Evolutionary conservation across 2,113 vertebrate genomes (phyloP), one percentile per base, ranked within the genome.

Genomic region (Cyprinodon brontotheroides): DNA sequence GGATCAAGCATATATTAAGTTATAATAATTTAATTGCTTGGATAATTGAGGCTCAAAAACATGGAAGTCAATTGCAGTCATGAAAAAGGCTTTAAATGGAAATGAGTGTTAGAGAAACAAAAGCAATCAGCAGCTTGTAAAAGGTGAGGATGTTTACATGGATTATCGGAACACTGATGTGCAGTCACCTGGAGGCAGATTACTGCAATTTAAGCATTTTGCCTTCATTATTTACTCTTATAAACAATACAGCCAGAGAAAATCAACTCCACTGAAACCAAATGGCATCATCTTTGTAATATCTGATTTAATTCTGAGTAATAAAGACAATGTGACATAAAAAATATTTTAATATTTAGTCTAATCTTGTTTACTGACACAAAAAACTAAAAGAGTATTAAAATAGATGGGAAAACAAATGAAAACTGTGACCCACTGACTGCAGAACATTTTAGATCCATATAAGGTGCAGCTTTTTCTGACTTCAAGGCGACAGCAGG

Each of bases 131-230:
- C 4, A 40, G 63, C 40, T 11, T 57, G 50, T 20, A 11, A 0
- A 65, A 37, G 53, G 1, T 50, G 17, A 68, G 4, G 5, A 37
- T 40, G 68, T 65, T 72, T 47, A 38, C 2, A n/a, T 65, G 13
- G 22, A 50, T 40, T 38, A 74, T 68, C 60, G 61, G 77, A 59
- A 67, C 45, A 61, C 41, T 50, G 65, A 70, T 70, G 76, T 69
- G 15, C 50, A 38, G 69, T 61, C 72, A 63, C 59, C 72, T 40
- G 20, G 48, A 0, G 40, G 13, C 36, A 20, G 9, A 68, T 38
- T 7, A 45, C 20, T 20, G 1, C 13, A 53, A n/a, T 57, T n/a
- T 57, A n/a, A 57, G 14, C 50, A 57, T 8, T 53, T 20, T 20
- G 7, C 17, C 17, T 60, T 37, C 70, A 65, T 65, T 65, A 65